Conservation (phyloP, 2,888 invertebrate species). For the Apamea epomidion region DNA sequence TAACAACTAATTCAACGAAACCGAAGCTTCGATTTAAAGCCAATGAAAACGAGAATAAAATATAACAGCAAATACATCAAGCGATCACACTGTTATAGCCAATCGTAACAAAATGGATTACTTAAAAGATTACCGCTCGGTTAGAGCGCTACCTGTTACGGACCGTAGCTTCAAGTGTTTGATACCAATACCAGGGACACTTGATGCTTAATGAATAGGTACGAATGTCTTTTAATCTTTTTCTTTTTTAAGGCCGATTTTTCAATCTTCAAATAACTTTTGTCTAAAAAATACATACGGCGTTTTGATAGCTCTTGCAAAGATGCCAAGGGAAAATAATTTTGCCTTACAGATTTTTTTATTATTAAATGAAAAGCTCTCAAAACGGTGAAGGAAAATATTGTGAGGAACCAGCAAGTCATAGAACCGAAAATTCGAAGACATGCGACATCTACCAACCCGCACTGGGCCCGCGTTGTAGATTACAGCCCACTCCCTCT, state of each 20-base stretch:
- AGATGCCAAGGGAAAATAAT: neutral
- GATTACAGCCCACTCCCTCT: neutral
- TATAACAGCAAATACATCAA: slow-evolving; percentile 42
- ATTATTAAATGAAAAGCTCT: neutral
- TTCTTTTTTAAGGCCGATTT: neutral
- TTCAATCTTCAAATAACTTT: neutral
- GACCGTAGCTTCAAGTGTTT: slow-evolving; percentile 1
- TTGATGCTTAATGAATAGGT: slow-evolving; percentile 7
- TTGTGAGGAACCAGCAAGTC: neutral
- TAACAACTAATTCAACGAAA: slow-evolving; percentile 17
- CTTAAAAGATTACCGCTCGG: slow-evolving; percentile 40
- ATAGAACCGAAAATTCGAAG: neutral
- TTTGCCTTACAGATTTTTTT: neutral
- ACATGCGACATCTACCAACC: neutral
- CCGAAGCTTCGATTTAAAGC: slow-evolving; percentile 25
- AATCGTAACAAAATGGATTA: slow-evolving; percentile 53
- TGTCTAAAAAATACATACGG: neutral
- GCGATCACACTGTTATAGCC: slow-evolving; percentile 31
- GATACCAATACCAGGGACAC: neutral
- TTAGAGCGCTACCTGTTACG: slow-evolving; percentile 17
- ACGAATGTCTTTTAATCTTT: slow-evolving; percentile 9
- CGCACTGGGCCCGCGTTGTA: neutral
- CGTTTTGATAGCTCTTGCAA: neutral
- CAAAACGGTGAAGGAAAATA: neutral
- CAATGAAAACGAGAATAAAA: slow-evolving; percentile 40